These are phyloP conservation scores for Meteorus cinctellus DNA, from an alignment of 2,888 invertebrate genomes.

Conservation along the genomic window DNA sequence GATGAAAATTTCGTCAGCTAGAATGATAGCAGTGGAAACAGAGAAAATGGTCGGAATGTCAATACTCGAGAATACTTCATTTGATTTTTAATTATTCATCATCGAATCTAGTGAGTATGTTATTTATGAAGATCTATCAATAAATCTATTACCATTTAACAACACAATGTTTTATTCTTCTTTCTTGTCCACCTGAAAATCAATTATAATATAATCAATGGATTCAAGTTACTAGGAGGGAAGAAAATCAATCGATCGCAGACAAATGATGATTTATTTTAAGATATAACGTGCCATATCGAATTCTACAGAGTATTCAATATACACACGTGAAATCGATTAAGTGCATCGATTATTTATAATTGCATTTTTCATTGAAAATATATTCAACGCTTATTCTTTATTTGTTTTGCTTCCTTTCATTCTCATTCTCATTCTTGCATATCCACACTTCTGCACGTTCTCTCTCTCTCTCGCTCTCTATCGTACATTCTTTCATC, in stretches of 20 bases:
- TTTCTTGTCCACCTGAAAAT: slow-evolving; percentile 21
- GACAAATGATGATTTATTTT: slow-evolving; percentile 67
- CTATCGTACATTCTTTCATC: slow-evolving; percentile 44
- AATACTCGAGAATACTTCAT: not conserved
- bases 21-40: not conserved
- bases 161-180: slow-evolving; percentile 38
- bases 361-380: slow-evolving; percentile 66
- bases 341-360: slow-evolving; percentile 59
- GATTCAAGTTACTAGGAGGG: not conserved
- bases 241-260: slow-evolving; percentile 50
- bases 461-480: slow-evolving; percentile 44
- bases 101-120: slow-evolving; percentile 32
- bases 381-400: slow-evolving; percentile 60
- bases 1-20: not conserved
- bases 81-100: not conserved
- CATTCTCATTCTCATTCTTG: slow-evolving; percentile 30
- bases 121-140: slow-evolving; percentile 35
- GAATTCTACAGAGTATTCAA: slow-evolving; percentile 60
- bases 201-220: not conserved
- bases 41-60: not conserved
- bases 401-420: slow-evolving; percentile 49
- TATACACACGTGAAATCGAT: slow-evolving; percentile 52
- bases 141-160: slow-evolving; percentile 6
- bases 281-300: slow-evolving; percentile 63
- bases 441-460: slow-evolving; percentile 48